Base-by-base conservation (phyloP, 1,140 invertebrate species). In the Bombyx mori region DNA sequence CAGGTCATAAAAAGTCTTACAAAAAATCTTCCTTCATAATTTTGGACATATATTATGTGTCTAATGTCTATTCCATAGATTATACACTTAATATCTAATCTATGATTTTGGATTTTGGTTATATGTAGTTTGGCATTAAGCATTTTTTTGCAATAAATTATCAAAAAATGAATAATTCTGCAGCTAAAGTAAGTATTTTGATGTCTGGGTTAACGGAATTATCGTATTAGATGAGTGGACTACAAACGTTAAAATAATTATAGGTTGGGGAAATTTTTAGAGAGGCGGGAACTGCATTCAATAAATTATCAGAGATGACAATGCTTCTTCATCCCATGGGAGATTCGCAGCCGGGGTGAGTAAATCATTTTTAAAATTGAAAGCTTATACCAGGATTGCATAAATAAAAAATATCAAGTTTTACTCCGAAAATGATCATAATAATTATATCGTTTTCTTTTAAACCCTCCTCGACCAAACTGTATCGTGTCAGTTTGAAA, bases 231-330 rank as follows among this genome's bases (percentile, higher is more conserved):
- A 45, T 18, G 45, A 10, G 4, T 35, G 4, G 26, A 35, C 4
- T 35, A 35, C 12, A 48, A 44, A 45, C 54, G 18, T 58, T 52
- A 8, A 48, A 47, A 65, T 35, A 61, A 57, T 88, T 88, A 61
- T 69, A 98, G 96, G 96, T 98, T 66, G 96, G 96, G 58, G 96
- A 98, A 88, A 98, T 98, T 71, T 98, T 98, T 77, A 94, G 95
- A 22, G 96, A 96, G 63, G 97, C 97, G 49, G 97, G 96, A 44
- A 92, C 93, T 65, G 96, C 97, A 2, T 98, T 98, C 76, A 97
- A 93, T 69, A 95, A 96, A 89, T 86, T 98, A 43, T 96, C 96
- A 10, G 97, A 98, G 78, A 88, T 98, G 62, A 98, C 96, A 5
- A 96, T 97, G 94, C 93, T 97, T 71, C 87, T 98, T 9, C 96